These are phyloP conservation scores for Fulica atra DNA, from an alignment of 2,113 vertebrate species.

Conservation along the genomic window DNA sequence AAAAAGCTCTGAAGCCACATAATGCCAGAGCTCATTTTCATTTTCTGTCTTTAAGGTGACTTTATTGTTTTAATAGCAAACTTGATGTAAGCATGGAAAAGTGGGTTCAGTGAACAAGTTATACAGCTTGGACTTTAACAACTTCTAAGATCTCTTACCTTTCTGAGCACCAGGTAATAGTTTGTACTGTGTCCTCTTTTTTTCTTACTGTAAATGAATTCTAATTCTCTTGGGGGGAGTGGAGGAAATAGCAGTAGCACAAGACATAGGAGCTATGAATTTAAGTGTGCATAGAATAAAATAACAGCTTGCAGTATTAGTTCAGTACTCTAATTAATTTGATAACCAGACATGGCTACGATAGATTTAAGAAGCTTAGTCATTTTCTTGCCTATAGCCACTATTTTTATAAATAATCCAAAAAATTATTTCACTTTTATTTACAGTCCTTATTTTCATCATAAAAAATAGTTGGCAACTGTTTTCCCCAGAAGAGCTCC, in stretches of 20 bases:
- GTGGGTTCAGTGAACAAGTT: neutral
- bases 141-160: neutral
- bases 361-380: neutral
- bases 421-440: neutral
- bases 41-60: neutral
- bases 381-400: neutral
- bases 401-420: neutral
- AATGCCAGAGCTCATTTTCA: neutral
- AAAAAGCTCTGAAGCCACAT: neutral
- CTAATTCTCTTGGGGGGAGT: neutral
- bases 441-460: neutral
- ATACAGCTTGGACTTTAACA: neutral
- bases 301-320: neutral
- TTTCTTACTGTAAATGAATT: neutral
- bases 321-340: neutral
- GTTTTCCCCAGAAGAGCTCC: neutral
- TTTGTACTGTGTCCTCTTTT: neutral
- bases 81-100: neutral
- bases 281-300: neutral
- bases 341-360: neutral
- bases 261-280: neutral
- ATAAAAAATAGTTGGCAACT: neutral
- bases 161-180: neutral
- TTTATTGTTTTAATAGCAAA: neutral
- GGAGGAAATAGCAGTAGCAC: neutral